Percentiles rank a stretch among this genome's conserved stretches.
Conservation (phyloP, 2,797 vertebrate species). For the Anabacerthia variegaticeps region DNA sequence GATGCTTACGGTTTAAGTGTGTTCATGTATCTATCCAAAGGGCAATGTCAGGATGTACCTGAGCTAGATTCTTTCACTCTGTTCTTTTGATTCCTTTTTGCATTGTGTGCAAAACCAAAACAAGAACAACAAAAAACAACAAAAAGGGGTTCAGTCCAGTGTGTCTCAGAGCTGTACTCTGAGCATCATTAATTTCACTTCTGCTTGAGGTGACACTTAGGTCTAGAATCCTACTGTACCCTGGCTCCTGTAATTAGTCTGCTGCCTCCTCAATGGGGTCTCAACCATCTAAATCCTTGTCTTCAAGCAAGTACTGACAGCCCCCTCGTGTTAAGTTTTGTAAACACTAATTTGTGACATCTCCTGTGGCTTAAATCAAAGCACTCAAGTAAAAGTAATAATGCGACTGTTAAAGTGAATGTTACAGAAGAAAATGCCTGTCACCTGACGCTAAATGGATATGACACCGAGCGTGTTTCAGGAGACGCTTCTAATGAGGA, state of each 20-base stretch:
- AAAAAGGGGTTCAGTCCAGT: neutral
- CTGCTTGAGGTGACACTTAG: neutral
- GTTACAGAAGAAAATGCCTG: neutral
- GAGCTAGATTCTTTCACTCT: neutral
- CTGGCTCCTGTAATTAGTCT: constrained; percentile 14
- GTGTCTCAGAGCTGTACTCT: neutral
- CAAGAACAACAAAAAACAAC: neutral
- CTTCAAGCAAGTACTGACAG: constrained; percentile 64
- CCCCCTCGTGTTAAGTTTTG: constrained; percentile 70
- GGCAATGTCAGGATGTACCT: neutral
- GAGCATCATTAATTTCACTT: neutral
- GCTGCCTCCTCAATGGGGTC: constrained; percentile 22
- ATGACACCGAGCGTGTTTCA: constrained; percentile 6
- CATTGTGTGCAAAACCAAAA: neutral
- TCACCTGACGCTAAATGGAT: constrained; percentile 30
- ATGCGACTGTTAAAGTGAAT: constrained; percentile 28
- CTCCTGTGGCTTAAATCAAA: constrained; percentile 67
- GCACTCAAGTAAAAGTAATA: constrained; percentile 60
- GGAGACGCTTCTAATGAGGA: constrained; percentile 29
- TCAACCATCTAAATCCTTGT: neutral
- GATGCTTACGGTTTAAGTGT: neutral
- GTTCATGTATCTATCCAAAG: neutral
- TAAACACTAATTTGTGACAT: constrained; percentile 70
- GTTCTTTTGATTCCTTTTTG: neutral
- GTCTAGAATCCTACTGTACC: neutral